These are phyloP conservation scores for Hylyphantes graminicola DNA, from an alignment of 1,140 invertebrate genomes.

Conservation along the genomic window DNA sequence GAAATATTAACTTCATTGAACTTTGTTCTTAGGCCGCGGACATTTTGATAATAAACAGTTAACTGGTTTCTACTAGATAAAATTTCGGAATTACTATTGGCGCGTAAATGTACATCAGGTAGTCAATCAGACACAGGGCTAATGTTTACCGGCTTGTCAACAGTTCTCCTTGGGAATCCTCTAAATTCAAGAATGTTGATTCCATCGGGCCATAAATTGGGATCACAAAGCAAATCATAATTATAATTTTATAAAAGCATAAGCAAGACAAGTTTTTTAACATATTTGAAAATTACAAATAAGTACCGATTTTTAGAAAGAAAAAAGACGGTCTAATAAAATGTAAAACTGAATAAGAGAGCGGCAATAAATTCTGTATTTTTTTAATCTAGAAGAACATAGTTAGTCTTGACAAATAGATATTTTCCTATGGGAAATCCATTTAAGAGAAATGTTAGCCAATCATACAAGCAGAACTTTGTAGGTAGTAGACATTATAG, in stretches of 20 bases:
- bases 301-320: too few relatives aligned
- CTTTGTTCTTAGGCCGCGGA: neutral
- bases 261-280: too few relatives aligned
- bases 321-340: too few relatives aligned
- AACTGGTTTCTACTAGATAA: neutral
- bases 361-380: too few relatives aligned
- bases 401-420: too few relatives aligned
- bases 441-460: too few relatives aligned
- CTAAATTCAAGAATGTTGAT: neutral
- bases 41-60: conserved; percentile 2
- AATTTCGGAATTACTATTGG: neutral
- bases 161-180: neutral
- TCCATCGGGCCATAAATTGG: conserved; percentile 1
- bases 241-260: neutral
- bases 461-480: too few relatives aligned
- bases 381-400: too few relatives aligned
- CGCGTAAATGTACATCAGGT: neutral
- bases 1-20: neutral
- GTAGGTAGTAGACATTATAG: too few relatives aligned
- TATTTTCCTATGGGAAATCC: too few relatives aligned
- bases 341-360: too few relatives aligned
- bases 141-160: neutral
- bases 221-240: neutral
- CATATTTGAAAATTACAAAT: too few relatives aligned
- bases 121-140: neutral